Conservation (phyloP, 2,113 vertebrate species). For the Aythya baeri region DNA sequence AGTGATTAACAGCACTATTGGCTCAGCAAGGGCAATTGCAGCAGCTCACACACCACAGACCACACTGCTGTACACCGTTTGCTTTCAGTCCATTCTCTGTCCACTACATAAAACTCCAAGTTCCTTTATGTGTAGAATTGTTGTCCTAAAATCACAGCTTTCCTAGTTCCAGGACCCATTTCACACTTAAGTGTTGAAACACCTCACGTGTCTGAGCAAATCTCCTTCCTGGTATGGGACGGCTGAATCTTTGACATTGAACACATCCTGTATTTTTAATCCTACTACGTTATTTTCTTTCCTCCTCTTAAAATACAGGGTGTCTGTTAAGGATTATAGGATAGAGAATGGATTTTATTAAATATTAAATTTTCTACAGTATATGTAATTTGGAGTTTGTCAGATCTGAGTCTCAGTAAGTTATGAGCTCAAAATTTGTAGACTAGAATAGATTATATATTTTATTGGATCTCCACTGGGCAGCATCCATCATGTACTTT, state of each 20-base stretch:
- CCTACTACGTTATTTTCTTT: not conserved
- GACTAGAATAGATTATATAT: not conserved
- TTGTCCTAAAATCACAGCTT: accelerated
- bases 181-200: accelerated
- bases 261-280: not conserved
- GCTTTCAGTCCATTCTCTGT: accelerated
- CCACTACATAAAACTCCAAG: not conserved
- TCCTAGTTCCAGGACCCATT: not conserved
- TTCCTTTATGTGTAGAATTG: not conserved
- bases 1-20: accelerated
- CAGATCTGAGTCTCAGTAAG: not conserved
- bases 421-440: not conserved
- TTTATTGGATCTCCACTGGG: not conserved
- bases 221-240: accelerated
- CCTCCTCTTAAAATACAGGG: not conserved
- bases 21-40: accelerated
- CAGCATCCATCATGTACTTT: not conserved
- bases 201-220: not conserved
- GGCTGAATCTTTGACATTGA: not conserved
- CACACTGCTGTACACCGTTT: no score
- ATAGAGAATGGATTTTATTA: not conserved
- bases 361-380: not conserved
- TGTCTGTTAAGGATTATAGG: not conserved
- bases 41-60: accelerated
- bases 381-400: not conserved